Conservation (phyloP, 2,113 vertebrate genomes). For the Dicrurus megarhynchus region DNA sequence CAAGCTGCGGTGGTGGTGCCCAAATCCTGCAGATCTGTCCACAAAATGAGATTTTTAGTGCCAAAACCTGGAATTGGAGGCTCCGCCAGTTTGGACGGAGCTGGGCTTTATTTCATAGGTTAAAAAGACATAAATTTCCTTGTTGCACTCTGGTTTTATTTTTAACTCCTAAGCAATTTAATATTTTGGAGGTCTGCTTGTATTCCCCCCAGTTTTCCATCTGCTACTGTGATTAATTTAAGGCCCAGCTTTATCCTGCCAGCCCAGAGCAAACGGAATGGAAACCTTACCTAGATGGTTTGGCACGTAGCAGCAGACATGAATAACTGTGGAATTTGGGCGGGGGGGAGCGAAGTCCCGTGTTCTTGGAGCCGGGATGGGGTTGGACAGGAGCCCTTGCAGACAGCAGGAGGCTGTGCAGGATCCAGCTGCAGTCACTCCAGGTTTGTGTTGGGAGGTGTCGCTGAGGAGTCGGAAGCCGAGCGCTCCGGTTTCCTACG, state of each 20-base stretch:
- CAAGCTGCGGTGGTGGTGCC: accelerated
- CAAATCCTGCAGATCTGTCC: not conserved
- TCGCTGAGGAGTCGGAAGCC: not conserved
- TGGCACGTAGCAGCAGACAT: not conserved
- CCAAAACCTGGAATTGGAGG: not conserved
- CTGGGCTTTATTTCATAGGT: not conserved
- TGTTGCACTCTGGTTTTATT: conserved; percentile 29
- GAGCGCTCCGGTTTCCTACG: accelerated
- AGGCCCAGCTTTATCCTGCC: not conserved
- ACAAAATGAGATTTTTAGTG: not conserved
- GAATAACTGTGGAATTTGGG: conserved; percentile 25
- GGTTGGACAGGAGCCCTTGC: not conserved
- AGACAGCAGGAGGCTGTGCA: not conserved
- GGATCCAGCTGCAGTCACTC: not conserved
- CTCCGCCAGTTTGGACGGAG: not conserved
- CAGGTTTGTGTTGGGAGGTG: not conserved
- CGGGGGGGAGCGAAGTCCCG: not conserved
- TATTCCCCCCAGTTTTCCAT: conserved; percentile 39
- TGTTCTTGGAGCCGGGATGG: not conserved
- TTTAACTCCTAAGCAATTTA: conserved; percentile 36
- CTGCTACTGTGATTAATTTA: conserved; percentile 49
- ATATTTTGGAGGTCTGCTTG: not conserved
- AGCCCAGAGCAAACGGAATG: not conserved
- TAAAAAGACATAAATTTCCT: not conserved
- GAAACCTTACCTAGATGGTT: conserved; percentile 24